Evolutionary conservation across 2,888 invertebrate species (phyloP), one percentile per base, ranked within the genome.

Genomic region (Drosophila imparisetae): DNA sequence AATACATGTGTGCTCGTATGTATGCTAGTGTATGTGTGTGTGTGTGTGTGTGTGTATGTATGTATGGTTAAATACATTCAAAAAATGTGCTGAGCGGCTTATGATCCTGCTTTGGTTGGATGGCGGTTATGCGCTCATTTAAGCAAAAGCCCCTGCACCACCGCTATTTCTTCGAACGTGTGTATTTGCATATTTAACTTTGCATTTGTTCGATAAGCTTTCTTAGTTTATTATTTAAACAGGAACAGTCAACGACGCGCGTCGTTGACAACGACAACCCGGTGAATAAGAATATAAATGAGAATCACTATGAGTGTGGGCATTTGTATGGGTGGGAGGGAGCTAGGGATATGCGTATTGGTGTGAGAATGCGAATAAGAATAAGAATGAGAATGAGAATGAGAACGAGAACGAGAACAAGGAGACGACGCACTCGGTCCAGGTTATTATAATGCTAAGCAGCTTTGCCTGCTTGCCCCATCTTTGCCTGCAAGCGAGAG

Each of bases 171-270:
- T 81, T 61, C 68, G 40, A 57, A 57, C 57, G 57, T 57, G 42
- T 30, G 30, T 57, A 57, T 80, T 83, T 83, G 80, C 80, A 81
- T 80, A 80, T 81, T 81, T 81, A 80, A 76, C 80, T 83, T 80
- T 81, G 80, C 83, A 83, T 81, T 81, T 81, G 73, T 66, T 83
- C 81, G 80, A 81, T 81, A 81, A 83, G 81, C 81, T 83, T 80
- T 71, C 81, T 77, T 83, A 81, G 81, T 81, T 81, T 81, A 81
- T 83, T 81, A 81, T 81, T 83, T 81, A 83, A 81, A 83, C 77
- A 83, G 83, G 74, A 80, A 66, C 74, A 66, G 74, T 66, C 61
- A 72, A 58, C 80, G 63, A 61, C 15, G 38, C 50, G 29, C 29
- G 15, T 24, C 81, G 78, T 62, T 78, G 81, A 65, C 78, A 72